Evolutionary conservation across 2,888 invertebrate genomes (phyloP), one percentile per base, ranked within the genome.

Genomic region (Athrips mouffetella): DNA sequence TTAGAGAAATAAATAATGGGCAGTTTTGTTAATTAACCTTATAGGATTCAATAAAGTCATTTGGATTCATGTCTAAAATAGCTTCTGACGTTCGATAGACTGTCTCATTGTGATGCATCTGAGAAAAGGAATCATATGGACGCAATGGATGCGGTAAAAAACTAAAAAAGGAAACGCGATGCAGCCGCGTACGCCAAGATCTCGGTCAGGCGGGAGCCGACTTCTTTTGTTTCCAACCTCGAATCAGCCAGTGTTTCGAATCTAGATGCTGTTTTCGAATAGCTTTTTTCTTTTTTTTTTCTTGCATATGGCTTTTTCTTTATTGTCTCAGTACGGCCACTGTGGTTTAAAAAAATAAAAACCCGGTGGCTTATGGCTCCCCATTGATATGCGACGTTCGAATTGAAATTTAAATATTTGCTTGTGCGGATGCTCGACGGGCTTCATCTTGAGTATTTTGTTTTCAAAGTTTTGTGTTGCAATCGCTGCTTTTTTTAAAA

Each of bases 331-430:
- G 80, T 77, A 76, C 78, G 71, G 75, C 67, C 80, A 76, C 71
- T 62, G 71, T 63, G 70, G 73, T 72, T 63, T 74, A 77, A 76
- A 80, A 81, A 73, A 78, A 71, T 69, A 79, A 80, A 77, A 76
- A 68, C 71, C 76, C 82, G 83, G 87, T 88, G 87, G 87, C 87
- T 88, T 88, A 88, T 88, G 87, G 86, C 78, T 83, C 84, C 81
- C 86, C 87, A 88, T 88, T 88, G 87, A 87, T 88, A 88, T 88
- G 86, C 86, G 83, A 81, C 80, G 78, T 82, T 85, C 84, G 85
- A 80, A 85, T 85, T 84, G 85, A 87, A 87, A 88, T 87, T 88
- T 87, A 87, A 88, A 88, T 88, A 88, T 87, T 85, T 88, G 82
- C 84, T 80, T 70, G 76, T 73, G 71, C 58, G 63, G 70, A 75